Evolutionary conservation across 2,113 vertebrate genomes (phyloP).

Genomic region (Pristiophorus japonicus): DNA sequence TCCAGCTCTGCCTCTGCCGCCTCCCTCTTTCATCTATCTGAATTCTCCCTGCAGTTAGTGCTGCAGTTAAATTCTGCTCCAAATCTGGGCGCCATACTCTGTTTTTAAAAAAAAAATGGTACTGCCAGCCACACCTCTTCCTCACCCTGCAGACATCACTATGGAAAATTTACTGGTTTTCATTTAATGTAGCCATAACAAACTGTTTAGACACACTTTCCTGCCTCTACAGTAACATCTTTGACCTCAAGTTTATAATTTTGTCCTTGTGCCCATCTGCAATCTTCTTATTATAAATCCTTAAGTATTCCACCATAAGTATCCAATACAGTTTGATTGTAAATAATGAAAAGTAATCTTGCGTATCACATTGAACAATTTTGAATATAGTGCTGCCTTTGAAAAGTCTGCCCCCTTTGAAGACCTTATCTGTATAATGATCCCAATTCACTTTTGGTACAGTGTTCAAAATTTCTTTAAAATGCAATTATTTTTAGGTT

Average conservation of each 20-base stretch:
- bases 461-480: not conserved
- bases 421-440: not conserved
- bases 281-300: conserved; percentile 17
- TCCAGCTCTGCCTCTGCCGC: not conserved
- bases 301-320: not conserved
- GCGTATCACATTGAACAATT: not conserved
- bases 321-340: not conserved
- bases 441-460: not conserved
- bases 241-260: not conserved
- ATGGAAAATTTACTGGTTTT: not conserved
- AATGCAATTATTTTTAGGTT: not conserved
- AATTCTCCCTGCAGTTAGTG: not conserved
- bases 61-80: not conserved
- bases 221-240: not conserved
- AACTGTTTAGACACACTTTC: not conserved
- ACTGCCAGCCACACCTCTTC: too few relatives aligned
- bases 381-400: not conserved
- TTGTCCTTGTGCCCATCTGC: not conserved
- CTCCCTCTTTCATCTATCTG: not conserved
- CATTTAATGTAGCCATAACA: not conserved
- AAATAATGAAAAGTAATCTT: not conserved
- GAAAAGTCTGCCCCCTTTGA: not conserved
- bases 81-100: not conserved
- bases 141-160: not conserved
- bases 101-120: not conserved